Percentiles rank a stretch among this genome's conserved stretches.
Evolutionary conservation across 2,888 invertebrate species (phyloP).

Genomic region (Petrophora chlorosata): DNA sequence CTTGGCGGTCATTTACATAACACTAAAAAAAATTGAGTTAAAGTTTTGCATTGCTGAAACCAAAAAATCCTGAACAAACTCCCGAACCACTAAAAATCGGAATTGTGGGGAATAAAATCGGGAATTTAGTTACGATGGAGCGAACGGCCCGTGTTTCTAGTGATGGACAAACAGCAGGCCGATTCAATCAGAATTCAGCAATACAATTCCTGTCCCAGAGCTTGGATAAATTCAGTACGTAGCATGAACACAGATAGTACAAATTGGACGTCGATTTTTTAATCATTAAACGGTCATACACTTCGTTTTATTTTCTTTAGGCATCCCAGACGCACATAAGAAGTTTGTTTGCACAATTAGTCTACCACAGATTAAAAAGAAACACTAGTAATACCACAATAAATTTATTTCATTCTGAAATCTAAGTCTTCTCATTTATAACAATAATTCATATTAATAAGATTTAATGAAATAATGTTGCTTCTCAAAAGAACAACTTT

Average conservation of each 20-base stretch:
- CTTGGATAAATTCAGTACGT: not conserved
- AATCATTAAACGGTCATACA: not conserved
- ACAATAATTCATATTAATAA: too few species aligned
- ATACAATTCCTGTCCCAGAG: slow-evolving; percentile 18
- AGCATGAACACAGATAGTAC: slow-evolving; percentile 1
- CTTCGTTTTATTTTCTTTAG: too few species aligned
- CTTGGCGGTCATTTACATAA: too few species aligned
- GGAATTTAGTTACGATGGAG: slow-evolving; percentile 6
- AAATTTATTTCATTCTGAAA: too few species aligned
- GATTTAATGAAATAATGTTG: too few species aligned
- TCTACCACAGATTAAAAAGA: too few species aligned
- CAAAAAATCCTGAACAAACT: not conserved
- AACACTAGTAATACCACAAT: too few species aligned
- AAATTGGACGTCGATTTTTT: not conserved
- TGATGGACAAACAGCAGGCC: slow-evolving; percentile 25
- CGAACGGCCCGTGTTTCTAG: slow-evolving; percentile 4
- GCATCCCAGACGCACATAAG: too few species aligned
- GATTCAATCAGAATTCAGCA: slow-evolving; percentile 35
- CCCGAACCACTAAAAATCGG: slow-evolving; percentile 1
- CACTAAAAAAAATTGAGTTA: too few species aligned
- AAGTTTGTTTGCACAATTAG: too few species aligned
- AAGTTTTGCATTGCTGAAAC: not conserved
- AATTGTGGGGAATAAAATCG: not conserved
- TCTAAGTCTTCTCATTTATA: too few species aligned
- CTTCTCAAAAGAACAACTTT: too few species aligned